Conservation (phyloP, 2,797 vertebrate genomes). For the Melanogrammus aeglefinus region DNA sequence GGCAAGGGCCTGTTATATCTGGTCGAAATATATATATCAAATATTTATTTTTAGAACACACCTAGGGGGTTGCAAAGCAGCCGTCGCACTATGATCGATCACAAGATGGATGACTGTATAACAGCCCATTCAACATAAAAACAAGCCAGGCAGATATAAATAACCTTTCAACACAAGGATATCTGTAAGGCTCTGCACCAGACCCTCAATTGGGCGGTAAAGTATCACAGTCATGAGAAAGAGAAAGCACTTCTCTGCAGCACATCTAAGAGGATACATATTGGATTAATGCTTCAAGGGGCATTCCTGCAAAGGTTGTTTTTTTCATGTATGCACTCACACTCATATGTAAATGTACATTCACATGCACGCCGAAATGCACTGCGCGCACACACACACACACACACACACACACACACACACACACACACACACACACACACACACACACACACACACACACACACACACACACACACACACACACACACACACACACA, state of each 20-base stretch:
- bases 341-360: too few species aligned
- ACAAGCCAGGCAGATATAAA: neutral
- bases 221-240: slow-evolving; percentile 3
- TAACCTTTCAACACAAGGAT: neutral
- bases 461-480: neutral
- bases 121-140: neutral
- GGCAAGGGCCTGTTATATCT: neutral
- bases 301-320: neutral
- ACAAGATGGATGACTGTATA: neutral
- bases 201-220: neutral
- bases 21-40: neutral
- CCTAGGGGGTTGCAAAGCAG: neutral
- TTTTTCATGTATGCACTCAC: neutral
- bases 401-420: too few species aligned
- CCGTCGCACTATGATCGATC: neutral
- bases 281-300: neutral
- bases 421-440: too few species aligned
- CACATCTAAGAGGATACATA: neutral
- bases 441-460: slow-evolving; percentile 16
- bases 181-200: neutral
- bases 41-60: neutral
- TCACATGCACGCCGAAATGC: too few species aligned
- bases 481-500: neutral
- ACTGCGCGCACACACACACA: too few species aligned
- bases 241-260: neutral